A percentile compares a stretch with the other conserved stretches of the same genome.
phyloP scores from a whole-genome alignment of 2,797 vertebrate species.

The Pteronotus mesoamericanus region DNA sequence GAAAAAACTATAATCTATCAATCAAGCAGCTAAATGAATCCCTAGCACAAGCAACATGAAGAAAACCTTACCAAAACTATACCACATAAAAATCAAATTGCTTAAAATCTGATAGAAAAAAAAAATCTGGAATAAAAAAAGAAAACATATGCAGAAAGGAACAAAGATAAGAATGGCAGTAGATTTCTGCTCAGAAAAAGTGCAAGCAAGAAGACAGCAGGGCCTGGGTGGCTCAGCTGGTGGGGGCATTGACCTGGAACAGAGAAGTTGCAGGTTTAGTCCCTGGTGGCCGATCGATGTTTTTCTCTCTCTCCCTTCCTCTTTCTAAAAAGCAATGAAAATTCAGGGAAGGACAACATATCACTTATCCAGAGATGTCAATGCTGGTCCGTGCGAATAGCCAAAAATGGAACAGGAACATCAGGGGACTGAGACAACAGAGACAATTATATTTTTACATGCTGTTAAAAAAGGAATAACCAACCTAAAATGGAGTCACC shows the following conservation, averaged over 20 bases:
- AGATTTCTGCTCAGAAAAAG: not conserved
- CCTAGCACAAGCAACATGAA: not conserved
- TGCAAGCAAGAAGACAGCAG: not conserved
- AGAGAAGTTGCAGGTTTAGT: too few relatives aligned
- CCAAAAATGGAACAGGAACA: not conserved
- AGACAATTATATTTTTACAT: not conserved
- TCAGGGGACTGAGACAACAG: not conserved
- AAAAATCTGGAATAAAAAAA: not conserved
- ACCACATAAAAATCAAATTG: not conserved
- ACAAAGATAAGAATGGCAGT: not conserved
- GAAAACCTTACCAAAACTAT: not conserved
- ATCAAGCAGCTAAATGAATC: not conserved
- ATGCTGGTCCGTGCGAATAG: not conserved
- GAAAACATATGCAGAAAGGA: not conserved
- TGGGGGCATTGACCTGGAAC: too few relatives aligned
- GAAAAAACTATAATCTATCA: not conserved
- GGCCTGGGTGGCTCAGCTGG: too few relatives aligned
- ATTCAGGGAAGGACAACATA: not conserved
- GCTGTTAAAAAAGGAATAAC: not conserved
- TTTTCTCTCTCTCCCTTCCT: too few relatives aligned
- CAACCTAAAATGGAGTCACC: not conserved
- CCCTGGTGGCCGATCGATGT: too few relatives aligned
- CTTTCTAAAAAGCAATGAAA: too few relatives aligned
- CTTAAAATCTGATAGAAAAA: not conserved
- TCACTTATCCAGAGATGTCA: not conserved